Evolutionary conservation across 2,888 invertebrate species (phyloP).

Genomic region (Colostygia pectinataria): DNA sequence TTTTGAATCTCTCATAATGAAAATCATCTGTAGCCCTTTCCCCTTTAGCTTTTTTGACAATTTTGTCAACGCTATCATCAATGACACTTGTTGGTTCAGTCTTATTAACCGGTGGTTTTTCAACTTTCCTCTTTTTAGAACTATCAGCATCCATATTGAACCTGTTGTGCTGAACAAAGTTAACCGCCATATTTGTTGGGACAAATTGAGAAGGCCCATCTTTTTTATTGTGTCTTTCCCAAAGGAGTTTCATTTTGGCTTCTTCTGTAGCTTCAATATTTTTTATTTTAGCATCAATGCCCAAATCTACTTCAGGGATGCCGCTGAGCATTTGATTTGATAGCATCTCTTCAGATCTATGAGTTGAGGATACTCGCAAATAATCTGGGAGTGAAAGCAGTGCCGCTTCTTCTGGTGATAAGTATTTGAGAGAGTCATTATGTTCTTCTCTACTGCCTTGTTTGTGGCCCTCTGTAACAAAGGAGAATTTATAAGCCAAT

Average conservation of each 20-base stretch:
- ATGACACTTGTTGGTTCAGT: conserved; percentile 56
- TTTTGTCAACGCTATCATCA: conserved; percentile 77
- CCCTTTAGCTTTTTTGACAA: conserved; percentile 86
- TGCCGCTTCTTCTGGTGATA: conserved; percentile 95
- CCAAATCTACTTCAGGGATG: conserved; percentile 99
- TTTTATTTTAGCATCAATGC: conserved; percentile 99
- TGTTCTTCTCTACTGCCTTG: conserved; percentile 72
- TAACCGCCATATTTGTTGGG: conserved; percentile 98
- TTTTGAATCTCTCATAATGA: conserved; percentile 97
- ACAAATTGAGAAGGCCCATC: conserved; percentile 97
- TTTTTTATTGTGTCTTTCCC: conserved; percentile 95
- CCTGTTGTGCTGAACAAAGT: conserved; percentile 98
- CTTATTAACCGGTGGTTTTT: conserved; percentile 72
- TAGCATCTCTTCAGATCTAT: conserved; percentile 98
- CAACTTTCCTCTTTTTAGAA: conserved; percentile 84
- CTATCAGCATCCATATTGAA: conserved; percentile 93
- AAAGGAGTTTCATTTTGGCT: conserved; percentile 95
- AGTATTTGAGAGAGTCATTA: conserved; percentile 83
- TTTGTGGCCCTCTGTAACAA: conserved; percentile 62
- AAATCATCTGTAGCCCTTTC: conserved; percentile 98
- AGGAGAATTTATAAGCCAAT: too few species aligned
- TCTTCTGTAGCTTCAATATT: conserved; percentile 99
- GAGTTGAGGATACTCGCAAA: conserved; percentile 91
- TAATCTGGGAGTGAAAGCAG: conserved; percentile 95
- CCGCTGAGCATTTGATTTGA: conserved; percentile 99